phyloP scores from a whole-genome alignment of 2,113 vertebrate genomes.

The Ceuthmochares aereus region DNA sequence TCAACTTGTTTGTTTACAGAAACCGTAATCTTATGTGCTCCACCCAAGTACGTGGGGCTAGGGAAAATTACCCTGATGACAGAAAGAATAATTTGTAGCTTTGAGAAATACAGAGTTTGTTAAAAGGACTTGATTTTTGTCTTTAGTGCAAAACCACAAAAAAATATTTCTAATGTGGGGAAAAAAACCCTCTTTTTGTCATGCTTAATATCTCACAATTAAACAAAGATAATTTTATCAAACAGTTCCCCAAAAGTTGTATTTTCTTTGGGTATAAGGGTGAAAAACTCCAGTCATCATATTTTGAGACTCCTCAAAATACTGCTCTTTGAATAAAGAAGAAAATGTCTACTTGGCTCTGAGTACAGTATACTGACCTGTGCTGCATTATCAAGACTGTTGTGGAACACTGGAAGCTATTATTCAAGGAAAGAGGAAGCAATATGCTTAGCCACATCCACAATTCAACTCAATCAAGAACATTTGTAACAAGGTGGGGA shows the following conservation, averaged over 20 bases:
- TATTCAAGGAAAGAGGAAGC: conserved; percentile 35
- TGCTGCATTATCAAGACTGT: neutral
- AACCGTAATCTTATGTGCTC: neutral
- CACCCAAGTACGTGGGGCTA: neutral
- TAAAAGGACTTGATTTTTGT: neutral
- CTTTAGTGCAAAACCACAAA: neutral
- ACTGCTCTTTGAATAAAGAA: neutral
- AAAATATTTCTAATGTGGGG: neutral
- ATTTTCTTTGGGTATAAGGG: neutral
- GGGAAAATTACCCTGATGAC: neutral
- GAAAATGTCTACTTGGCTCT: neutral
- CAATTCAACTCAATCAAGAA: conserved; percentile 6
- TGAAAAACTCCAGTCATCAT: neutral
- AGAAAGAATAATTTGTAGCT: neutral
- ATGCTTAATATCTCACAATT: neutral
- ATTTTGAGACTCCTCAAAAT: neutral
- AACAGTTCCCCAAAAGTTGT: neutral
- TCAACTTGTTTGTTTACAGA: conserved; percentile 8
- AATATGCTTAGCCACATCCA: conserved; percentile 15
- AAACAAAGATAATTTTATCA: neutral
- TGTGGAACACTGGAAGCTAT: neutral
- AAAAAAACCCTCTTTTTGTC: neutral
- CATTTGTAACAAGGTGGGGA: neutral
- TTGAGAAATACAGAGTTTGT: neutral
- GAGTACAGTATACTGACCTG: neutral